A percentile compares a stretch with the other conserved stretches of the same genome.
These are phyloP conservation scores for Brenthis ino DNA, from an alignment of 2,888 invertebrate species.

Conservation along the genomic window DNA sequence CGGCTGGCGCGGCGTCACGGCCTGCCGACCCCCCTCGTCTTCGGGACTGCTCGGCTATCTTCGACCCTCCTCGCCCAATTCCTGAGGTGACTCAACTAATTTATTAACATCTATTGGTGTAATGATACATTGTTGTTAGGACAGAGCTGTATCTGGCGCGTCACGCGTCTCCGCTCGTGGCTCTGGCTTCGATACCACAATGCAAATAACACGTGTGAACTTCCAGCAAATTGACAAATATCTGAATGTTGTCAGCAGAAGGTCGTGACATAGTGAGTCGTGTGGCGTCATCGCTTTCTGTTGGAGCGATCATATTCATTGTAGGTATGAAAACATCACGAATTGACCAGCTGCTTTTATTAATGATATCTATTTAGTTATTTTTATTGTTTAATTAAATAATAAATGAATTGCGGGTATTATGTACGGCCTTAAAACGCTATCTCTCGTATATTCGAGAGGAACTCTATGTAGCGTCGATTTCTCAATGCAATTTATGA, in stretches of 20 bases:
- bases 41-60: conserved; percentile 56
- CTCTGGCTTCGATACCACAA: too few relatives aligned
- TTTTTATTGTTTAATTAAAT: conserved; percentile 14
- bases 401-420: background rate
- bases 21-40: conserved; percentile 18
- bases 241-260: conserved; percentile 1
- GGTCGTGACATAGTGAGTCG: background rate
- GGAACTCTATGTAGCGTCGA: too few relatives aligned
- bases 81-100: conserved; percentile 53
- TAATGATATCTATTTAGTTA: conserved; percentile 11
- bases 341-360: background rate
- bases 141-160: background rate
- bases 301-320: conserved; percentile 14
- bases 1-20: conserved; percentile 64
- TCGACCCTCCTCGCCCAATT: conserved; percentile 54
- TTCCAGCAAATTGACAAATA: background rate
- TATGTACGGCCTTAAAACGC: background rate
- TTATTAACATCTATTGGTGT: conserved; percentile 60
- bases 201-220: background rate
- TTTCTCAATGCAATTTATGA: too few relatives aligned
- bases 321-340: background rate
- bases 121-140: conserved; percentile 46
- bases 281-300: conserved; percentile 27
- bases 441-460: background rate
- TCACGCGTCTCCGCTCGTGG: background rate